These are phyloP conservation scores for Drosophila ercepeae DNA, from an alignment of 1,140 invertebrate species.

Conservation along the genomic window DNA sequence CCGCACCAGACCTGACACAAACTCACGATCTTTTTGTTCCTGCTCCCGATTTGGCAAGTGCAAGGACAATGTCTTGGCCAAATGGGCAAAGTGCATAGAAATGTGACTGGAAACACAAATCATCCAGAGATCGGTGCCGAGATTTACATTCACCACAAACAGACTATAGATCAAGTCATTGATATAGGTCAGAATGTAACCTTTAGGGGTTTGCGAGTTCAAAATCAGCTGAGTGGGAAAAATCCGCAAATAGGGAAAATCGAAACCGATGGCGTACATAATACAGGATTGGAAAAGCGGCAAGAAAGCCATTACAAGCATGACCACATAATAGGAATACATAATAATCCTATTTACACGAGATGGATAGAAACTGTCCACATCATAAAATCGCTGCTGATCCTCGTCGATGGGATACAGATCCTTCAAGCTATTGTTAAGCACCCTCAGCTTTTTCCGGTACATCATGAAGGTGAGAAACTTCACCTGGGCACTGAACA, in stretches of 20 bases:
- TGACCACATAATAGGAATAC: constrained; percentile 32
- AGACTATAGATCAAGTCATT: constrained; percentile 40
- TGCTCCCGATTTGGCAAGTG: constrained; percentile 17
- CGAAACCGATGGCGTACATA: background rate
- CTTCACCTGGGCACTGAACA: constrained; percentile 42
- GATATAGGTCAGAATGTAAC: constrained; percentile 8
- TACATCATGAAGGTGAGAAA: constrained; percentile 6
- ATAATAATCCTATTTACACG: constrained; percentile 11
- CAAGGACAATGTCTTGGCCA: constrained; percentile 14
- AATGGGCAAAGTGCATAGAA: constrained; percentile 47
- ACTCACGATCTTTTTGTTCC: constrained; percentile 17
- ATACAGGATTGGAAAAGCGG: constrained; percentile 18
- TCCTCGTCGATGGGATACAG: constrained; percentile 24
- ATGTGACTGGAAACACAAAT: constrained; percentile 49
- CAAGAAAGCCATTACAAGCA: constrained; percentile 2
- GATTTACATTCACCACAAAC: constrained; percentile 34
- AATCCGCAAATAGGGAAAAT: constrained; percentile 31
- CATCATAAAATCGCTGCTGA: constrained; percentile 2
- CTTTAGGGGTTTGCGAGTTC: background rate
- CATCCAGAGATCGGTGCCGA: constrained; percentile 57
- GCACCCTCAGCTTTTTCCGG: background rate
- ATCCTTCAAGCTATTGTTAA: background rate
- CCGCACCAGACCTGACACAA: constrained; percentile 14
- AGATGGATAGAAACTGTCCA: constrained; percentile 43
- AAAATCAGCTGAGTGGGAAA: constrained; percentile 26